A percentile compares a stretch with the other conserved stretches of the same genome.
phyloP scores from a whole-genome alignment of 2,113 vertebrate genomes.

The Brachyistius frenatus region DNA sequence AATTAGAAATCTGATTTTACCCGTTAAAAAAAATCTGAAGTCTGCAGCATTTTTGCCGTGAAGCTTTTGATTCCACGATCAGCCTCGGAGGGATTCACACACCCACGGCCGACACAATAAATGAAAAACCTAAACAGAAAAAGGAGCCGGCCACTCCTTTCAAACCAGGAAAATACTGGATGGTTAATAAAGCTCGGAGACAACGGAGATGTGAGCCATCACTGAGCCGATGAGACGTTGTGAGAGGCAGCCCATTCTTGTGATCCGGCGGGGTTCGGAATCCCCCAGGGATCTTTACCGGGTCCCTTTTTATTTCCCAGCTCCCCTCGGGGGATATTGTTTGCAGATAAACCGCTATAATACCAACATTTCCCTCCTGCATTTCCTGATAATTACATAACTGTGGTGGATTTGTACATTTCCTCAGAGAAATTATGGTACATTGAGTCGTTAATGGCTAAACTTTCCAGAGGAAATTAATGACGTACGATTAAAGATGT shows the following conservation, averaged over 20 bases:
- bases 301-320: neutral
- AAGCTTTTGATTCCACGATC: neutral
- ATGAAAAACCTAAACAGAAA: neutral
- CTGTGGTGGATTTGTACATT: neutral
- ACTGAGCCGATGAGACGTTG: neutral
- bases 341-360: neutral
- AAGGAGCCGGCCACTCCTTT: slow-evolving; percentile 15
- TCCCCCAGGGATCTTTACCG: slow-evolving; percentile 17
- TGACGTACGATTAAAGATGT: too few species aligned
- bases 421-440: too few species aligned
- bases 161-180: neutral
- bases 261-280: neutral
- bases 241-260: neutral
- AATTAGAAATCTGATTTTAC: too few species aligned
- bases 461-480: too few species aligned
- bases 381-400: slow-evolving; percentile 11
- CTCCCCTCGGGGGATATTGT: neutral
- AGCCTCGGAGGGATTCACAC: slow-evolving; percentile 24
- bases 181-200: neutral
- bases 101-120: slow-evolving; percentile 5
- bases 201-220: neutral
- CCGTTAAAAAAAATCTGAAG: too few species aligned
- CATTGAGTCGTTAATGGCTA: too few species aligned
- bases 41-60: too few species aligned
- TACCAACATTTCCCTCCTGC: neutral